These are phyloP conservation scores for Ips typographus DNA, from an alignment of 1,140 invertebrate species.

Conservation along the genomic window DNA sequence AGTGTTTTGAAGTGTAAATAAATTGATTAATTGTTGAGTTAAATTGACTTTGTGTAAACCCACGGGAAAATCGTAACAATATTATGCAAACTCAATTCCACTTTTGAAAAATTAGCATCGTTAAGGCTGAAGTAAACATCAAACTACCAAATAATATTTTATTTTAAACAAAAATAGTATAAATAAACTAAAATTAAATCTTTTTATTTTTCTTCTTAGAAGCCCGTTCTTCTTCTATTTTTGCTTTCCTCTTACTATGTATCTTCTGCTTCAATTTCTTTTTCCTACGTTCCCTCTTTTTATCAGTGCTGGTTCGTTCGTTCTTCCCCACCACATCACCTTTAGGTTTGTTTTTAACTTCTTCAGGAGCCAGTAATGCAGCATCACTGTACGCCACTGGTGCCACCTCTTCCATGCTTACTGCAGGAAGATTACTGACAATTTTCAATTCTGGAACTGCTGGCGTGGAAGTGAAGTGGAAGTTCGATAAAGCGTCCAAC, in stretches of 20 bases:
- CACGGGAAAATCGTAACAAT: too few species aligned
- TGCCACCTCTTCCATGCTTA: conserved; percentile 94
- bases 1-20: too few species aligned
- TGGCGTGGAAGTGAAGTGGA: conserved; percentile 89
- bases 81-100: too few species aligned
- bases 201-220: conserved; percentile 1
- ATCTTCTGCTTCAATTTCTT: conserved; percentile 80
- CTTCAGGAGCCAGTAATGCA: conserved; percentile 88
- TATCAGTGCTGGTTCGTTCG: conserved; percentile 84
- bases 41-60: too few species aligned
- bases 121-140: too few species aligned
- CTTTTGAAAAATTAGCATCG: too few species aligned
- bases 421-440: conserved; percentile 86
- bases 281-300: conserved; percentile 81
- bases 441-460: conserved; percentile 86
- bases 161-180: too few species aligned
- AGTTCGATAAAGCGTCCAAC: conserved; percentile 91
- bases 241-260: conserved; percentile 43
- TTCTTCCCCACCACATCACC: conserved; percentile 72
- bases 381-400: conserved; percentile 84
- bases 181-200: too few species aligned
- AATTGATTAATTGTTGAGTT: too few species aligned
- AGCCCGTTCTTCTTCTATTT: conserved; percentile 19
- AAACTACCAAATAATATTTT: too few species aligned
- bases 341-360: conserved; percentile 80